These are phyloP conservation scores for Eudyptes chrysolophus DNA, from an alignment of 2,113 vertebrate genomes.

Conservation along the genomic window DNA sequence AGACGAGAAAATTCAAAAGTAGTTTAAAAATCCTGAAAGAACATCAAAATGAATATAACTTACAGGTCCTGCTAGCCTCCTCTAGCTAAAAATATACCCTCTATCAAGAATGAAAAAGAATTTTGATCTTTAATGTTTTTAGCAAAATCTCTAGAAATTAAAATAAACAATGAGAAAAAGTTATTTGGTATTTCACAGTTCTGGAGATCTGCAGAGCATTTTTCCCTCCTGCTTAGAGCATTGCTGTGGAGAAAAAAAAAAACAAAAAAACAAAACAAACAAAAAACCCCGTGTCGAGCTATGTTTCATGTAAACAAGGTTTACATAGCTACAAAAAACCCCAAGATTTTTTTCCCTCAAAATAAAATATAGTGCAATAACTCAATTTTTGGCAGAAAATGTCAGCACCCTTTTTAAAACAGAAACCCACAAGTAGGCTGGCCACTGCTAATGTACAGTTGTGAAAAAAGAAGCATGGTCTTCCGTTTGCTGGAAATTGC, in stretches of 20 bases:
- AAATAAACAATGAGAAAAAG: not conserved
- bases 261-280: not conserved
- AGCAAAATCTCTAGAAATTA: not conserved
- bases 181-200: not conserved
- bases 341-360: not conserved
- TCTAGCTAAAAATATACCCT: not conserved
- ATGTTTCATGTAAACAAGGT: not conserved
- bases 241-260: not conserved
- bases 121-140: not conserved
- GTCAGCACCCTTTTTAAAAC: not conserved
- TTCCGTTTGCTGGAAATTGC: not conserved
- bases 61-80: not conserved
- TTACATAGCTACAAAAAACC: not conserved
- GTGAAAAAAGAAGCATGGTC: not conserved
- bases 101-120: not conserved
- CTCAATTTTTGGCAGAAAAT: not conserved
- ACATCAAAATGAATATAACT: not conserved
- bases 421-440: not conserved
- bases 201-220: not conserved
- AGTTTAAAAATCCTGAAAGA: not conserved
- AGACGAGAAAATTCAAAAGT: not conserved
- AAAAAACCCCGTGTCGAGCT: too few species aligned
- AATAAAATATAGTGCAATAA: not conserved
- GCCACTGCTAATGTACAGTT: not conserved
- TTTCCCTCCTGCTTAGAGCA: not conserved